A percentile compares a stretch with the other conserved stretches of the same genome.
These are phyloP conservation scores for Scaptodrosophila lebanonensis DNA, from an alignment of 1,140 invertebrate species.

Conservation along the genomic window DNA sequence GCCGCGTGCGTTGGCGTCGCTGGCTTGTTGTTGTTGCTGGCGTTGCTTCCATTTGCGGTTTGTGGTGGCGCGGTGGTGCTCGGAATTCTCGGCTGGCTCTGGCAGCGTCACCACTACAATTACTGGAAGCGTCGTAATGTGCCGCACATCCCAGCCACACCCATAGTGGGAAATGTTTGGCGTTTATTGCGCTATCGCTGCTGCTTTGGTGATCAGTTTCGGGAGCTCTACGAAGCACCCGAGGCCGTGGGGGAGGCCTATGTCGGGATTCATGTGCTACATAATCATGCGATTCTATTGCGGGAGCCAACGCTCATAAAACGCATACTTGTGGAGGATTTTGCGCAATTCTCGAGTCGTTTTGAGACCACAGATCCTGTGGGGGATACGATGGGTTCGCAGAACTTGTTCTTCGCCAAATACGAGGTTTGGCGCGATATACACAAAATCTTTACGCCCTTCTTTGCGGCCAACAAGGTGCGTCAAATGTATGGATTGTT, in stretches of 20 bases:
- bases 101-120: constrained; percentile 43
- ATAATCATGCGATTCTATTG: constrained; percentile 77
- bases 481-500: constrained; percentile 57
- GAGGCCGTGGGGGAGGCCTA: constrained; percentile 33
- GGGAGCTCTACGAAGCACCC: constrained; percentile 30
- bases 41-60: no score
- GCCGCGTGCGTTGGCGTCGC: no score
- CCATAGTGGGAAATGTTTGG: constrained; percentile 64
- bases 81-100: constrained; percentile 27
- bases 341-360: constrained; percentile 62
- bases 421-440: constrained; percentile 57
- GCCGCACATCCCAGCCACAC: constrained; percentile 31
- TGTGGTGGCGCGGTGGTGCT: no score
- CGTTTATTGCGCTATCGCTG: constrained; percentile 36
- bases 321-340: constrained; percentile 78
- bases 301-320: constrained; percentile 79
- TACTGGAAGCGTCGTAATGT: constrained; percentile 42
- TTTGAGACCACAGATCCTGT: constrained; percentile 56
- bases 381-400: constrained; percentile 54
- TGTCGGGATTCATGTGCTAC: constrained; percentile 77
- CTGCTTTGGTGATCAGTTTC: constrained; percentile 57
- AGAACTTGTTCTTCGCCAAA: constrained; percentile 65
- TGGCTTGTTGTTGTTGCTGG: no score
- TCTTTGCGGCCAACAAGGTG: constrained; percentile 56
- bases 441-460: constrained; percentile 59